Percentiles rank a stretch among this genome's conserved stretches.
Conservation (phyloP, 2,113 vertebrate genomes). For the Chascanopsetta lugubris region DNA sequence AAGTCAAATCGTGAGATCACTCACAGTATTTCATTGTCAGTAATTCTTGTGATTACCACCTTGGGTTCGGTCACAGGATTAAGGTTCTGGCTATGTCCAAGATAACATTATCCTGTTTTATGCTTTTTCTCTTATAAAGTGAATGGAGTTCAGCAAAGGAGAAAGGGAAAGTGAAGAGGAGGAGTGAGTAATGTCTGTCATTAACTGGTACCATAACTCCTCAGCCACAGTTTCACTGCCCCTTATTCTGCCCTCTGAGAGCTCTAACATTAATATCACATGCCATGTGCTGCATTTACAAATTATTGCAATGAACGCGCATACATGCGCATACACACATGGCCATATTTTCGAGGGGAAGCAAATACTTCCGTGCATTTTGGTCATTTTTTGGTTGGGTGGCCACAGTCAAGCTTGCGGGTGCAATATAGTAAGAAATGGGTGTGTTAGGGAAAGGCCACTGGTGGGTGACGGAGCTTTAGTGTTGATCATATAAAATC, state of each 20-base stretch:
- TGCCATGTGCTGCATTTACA: conserved; percentile 21
- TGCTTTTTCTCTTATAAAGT: conserved; percentile 21
- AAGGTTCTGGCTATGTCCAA: conserved; percentile 1
- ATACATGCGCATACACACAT: conserved; percentile 4
- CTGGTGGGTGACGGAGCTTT: conserved; percentile 45
- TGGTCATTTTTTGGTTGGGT: conserved; percentile 46
- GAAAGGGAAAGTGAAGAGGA: conserved; percentile 21
- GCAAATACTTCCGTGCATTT: conserved; percentile 43
- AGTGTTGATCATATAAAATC: conserved; percentile 64
- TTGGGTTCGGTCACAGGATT: not conserved
- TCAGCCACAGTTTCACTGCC: conserved; percentile 55
- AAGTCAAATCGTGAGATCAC: too few species aligned
- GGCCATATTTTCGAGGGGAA: conserved; percentile 20
- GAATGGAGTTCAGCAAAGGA: conserved; percentile 14
- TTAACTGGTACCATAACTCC: conserved; percentile 29
- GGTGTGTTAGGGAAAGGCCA: conserved; percentile 40
- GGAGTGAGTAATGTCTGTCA: conserved; percentile 52
- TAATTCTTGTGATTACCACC: not conserved
- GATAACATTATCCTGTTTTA: not conserved
- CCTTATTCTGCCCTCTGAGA: conserved; percentile 42
- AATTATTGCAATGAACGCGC: conserved; percentile 17
- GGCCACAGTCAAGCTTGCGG: conserved; percentile 37
- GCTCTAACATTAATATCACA: conserved; percentile 48
- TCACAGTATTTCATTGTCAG: not conserved
- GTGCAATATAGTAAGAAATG: conserved; percentile 41